These are phyloP conservation scores for Hydrotaea cyrtoneurina DNA, from an alignment of 2,888 invertebrate species.

Conservation along the genomic window DNA sequence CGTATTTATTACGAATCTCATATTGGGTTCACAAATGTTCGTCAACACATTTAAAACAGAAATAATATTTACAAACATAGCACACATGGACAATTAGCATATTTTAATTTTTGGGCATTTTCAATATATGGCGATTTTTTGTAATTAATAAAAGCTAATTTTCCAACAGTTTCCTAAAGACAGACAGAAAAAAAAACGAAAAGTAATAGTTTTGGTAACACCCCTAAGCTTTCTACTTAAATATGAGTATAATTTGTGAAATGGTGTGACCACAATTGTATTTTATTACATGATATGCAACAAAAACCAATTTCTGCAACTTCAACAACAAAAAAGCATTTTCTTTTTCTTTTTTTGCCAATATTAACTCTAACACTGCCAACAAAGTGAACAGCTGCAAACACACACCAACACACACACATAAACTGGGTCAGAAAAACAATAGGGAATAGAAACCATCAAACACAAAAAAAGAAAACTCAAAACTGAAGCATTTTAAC, in stretches of 20 bases:
- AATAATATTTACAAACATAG: too few species aligned
- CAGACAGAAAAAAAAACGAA: too few species aligned
- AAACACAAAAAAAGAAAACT: background rate
- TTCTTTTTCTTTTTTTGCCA: background rate
- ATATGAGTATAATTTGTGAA: constrained; percentile 35
- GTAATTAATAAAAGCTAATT: too few species aligned
- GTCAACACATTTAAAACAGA: too few species aligned
- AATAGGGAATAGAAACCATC: constrained; percentile 13
- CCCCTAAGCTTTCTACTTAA: constrained; percentile 6
- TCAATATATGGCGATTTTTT: too few species aligned
- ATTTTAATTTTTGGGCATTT: too few species aligned
- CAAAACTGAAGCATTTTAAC: constrained; percentile 35
- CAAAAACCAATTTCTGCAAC: constrained; percentile 21
- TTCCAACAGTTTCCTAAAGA: too few species aligned
- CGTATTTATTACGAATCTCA: too few species aligned
- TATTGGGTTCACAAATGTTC: too few species aligned
- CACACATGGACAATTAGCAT: too few species aligned
- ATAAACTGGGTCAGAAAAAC: background rate
- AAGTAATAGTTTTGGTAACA: background rate
- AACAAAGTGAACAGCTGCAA: background rate
- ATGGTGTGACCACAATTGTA: constrained; percentile 39
- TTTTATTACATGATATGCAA: constrained; percentile 45
- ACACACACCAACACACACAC: background rate
- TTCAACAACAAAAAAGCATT: background rate
- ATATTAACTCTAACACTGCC: background rate